Evolutionary conservation across 2,113 vertebrate genomes (phyloP), one percentile per base, ranked within the genome.

Genomic region (Toxotes chatareus): DNA sequence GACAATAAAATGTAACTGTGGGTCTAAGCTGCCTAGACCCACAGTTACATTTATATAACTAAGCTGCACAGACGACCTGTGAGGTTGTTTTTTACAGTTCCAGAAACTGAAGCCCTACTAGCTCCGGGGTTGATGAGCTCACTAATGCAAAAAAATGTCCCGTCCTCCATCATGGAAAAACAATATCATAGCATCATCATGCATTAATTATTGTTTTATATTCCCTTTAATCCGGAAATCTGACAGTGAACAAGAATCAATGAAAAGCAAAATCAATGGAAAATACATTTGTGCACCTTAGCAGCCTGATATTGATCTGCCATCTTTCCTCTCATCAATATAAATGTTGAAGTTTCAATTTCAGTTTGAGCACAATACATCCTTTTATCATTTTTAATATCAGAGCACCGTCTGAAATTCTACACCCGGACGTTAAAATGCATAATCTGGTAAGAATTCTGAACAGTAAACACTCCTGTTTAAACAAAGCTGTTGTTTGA

Each of bases 261-360:
- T 80, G 51, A 23, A 69, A 51, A 67, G 63, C 16, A 38, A 78
- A 85, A 85, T 91, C 84, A 66, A 87, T 79, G 49, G n/a, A 76
- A 89, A 83, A 17, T 32, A 73, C 66, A 87, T 86, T 80, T 82
- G 40, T 74, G 80, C 71, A 80, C 70, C 68, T 78, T 38, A 3
- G 67, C 17, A 79, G 32, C 2, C 68, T 62, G 56, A 67, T 46
- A 82, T 56, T 56, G 64, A 85, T 71, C 59, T n/a, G 4, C 14
- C 19, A 53, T 31, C 16, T 77, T 78, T 67, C n/a, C 60, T 16
- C 17, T 82, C 55, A 47, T 80, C 49, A 13, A 62, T 67, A 76
- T 47, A 68, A 69, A 84, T 27, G 12, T 1, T 62, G 11, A 21
- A 27, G 47, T 72, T 23, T 67, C 55, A 55, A 47, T 57, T 31